Evolutionary conservation across 2,797 vertebrate species (phyloP).

Genomic region (Gymnopithys bicolor): DNA sequence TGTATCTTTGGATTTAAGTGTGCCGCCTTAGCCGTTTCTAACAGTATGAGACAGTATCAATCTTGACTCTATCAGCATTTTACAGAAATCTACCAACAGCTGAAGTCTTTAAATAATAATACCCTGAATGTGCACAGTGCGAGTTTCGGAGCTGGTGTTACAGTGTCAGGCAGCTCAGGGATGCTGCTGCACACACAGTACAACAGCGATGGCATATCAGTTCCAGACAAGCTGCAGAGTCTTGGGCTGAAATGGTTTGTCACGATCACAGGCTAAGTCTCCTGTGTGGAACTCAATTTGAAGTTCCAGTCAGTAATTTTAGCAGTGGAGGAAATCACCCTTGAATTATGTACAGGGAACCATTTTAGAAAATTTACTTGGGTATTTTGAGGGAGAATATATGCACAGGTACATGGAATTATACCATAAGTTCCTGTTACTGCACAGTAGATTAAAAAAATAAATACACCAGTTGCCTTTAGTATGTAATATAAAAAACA

Average conservation of each 20-base stretch:
- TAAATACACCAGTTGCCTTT: neutral
- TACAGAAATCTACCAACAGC: neutral
- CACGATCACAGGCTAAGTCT: neutral
- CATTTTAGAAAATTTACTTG: neutral
- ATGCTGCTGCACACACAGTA: neutral
- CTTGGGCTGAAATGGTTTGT: neutral
- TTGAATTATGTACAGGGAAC: neutral
- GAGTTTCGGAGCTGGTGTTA: neutral
- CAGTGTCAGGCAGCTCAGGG: neutral
- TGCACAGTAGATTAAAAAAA: neutral
- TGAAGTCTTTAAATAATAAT: neutral
- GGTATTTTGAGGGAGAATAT: neutral
- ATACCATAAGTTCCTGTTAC: neutral
- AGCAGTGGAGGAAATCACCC: neutral
- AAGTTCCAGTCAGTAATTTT: neutral
- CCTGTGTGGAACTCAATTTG: neutral
- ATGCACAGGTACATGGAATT: neutral
- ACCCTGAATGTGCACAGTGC: neutral
- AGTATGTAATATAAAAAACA: neutral
- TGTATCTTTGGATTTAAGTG: neutral
- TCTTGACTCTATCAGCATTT: conserved; percentile 1
- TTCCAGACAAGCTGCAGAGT: neutral
- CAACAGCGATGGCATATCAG: neutral
- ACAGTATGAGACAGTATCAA: neutral
- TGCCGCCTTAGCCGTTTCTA: neutral